These are phyloP conservation scores for Pemphredon lugubris DNA, from an alignment of 2,888 invertebrate species.

Conservation along the genomic window DNA sequence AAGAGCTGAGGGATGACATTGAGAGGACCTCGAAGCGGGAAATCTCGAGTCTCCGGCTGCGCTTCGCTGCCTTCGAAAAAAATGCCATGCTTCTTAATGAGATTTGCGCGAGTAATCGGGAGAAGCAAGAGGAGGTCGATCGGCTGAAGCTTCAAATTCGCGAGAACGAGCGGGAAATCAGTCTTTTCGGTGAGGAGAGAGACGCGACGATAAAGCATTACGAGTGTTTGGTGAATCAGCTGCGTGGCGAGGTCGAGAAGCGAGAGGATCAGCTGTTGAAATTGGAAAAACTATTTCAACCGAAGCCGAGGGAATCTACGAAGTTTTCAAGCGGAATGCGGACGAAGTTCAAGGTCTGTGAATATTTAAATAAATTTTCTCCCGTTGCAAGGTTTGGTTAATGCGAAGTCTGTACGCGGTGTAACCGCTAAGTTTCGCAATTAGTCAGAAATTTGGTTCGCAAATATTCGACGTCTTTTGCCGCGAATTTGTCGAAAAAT, in stretches of 20 bases:
- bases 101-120: slow-evolving; percentile 46
- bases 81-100: slow-evolving; percentile 58
- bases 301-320: neutral
- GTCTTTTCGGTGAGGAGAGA: slow-evolving; percentile 64
- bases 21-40: slow-evolving; percentile 62
- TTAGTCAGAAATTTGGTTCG: neutral
- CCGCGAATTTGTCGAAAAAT: too few relatives aligned
- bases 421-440: neutral
- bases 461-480: too few relatives aligned
- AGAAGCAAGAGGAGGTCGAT: slow-evolving; percentile 61
- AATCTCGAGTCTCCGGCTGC: slow-evolving; percentile 59
- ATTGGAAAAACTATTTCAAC: slow-evolving; percentile 15
- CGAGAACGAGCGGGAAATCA: slow-evolving; percentile 67
- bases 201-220: slow-evolving; percentile 69
- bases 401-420: neutral
- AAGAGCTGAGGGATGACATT: slow-evolving; percentile 61
- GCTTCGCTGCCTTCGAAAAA: slow-evolving; percentile 64
- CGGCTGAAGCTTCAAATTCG: slow-evolving; percentile 61
- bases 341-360: neutral
- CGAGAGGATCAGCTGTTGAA: slow-evolving; percentile 1
- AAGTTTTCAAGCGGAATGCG: neutral
- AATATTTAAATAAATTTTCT: neutral
- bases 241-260: slow-evolving; percentile 61
- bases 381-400: neutral
- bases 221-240: slow-evolving; percentile 65